These are phyloP conservation scores for Threskiornis aethiopicus DNA, from an alignment of 2,797 vertebrate genomes.

Conservation along the genomic window DNA sequence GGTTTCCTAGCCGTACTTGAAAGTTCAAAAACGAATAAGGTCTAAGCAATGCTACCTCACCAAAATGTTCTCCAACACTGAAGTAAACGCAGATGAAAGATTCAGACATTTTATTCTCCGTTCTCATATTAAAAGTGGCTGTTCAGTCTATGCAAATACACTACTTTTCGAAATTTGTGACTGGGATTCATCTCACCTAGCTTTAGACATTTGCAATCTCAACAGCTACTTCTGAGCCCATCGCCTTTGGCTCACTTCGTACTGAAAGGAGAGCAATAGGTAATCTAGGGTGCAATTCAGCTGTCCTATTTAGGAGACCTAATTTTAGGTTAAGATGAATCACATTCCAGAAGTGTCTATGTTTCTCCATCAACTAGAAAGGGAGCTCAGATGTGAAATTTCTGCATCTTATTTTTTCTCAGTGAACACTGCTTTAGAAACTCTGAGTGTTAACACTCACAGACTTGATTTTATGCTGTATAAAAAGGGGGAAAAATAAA, in stretches of 20 bases:
- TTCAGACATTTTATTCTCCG: background rate
- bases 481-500: background rate
- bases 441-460: conserved; percentile 19
- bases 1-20: background rate
- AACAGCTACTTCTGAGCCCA: background rate
- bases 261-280: conserved; percentile 39
- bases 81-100: background rate
- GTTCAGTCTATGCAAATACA: background rate
- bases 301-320: conserved; percentile 55
- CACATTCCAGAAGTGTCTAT: conserved; percentile 54
- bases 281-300: conserved; percentile 18
- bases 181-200: background rate
- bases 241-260: background rate
- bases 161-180: background rate
- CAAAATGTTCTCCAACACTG: background rate
- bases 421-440: background rate
- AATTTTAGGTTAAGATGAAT: conserved; percentile 68
- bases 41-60: background rate
- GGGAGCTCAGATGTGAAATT: conserved; percentile 34
- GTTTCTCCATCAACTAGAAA: conserved; percentile 6
- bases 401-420: conserved; percentile 25
- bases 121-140: background rate
- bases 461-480: background rate
- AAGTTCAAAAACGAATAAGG: background rate
- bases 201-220: background rate